Base-by-base conservation (phyloP, 2,797 vertebrate species). In the Sebastes nivosus region DNA sequence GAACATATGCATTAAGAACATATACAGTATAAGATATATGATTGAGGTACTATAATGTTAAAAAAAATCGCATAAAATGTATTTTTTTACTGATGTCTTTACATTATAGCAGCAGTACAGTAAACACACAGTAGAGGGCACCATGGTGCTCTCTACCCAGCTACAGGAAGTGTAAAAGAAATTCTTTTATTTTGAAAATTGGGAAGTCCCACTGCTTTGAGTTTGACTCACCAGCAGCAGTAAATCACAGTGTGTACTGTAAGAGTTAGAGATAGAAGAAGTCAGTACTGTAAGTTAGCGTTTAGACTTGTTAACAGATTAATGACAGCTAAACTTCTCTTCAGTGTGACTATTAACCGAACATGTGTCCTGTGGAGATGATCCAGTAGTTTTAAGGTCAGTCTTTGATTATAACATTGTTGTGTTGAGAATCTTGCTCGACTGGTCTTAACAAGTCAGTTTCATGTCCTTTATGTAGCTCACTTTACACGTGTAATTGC, bases 161-260 rank as follows among this genome's bases (percentile, higher is more conserved):
- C 7, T 4, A 0, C 24, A 2, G 8, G 7, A 54, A 22, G 2
- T 3, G 0, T 1, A 1, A 6, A n/a, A 4, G 1, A n/a, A 4
- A 1, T 1, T 2, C 67, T 74, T 89, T 92, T 94, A 92, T 85
- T 91, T 89, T 92, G 90, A 86, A 89, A 85, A n/a, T 52, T 52
- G 29, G 89, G 90, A 91, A 82, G 46, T 67, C 0, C 2, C 3
- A 2, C 1, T 24, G 5, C 22, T 13, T 3, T 0, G 10, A 38
- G 65, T 86, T 83, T 89, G 74, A 88, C 79, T 13, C 76, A 25
- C 9, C 61, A 38, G 80, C 75, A 55, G 9, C 0, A 4, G 29
- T 77, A 75, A 86, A 82, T 89, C 75, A 74, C 58, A 5, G 7
- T 16, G 8, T 16, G 6, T 0, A 52, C 32, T 20, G 66, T 52